phyloP scores from a whole-genome alignment of 2,888 invertebrate genomes.

The Trisateles emortualis region DNA sequence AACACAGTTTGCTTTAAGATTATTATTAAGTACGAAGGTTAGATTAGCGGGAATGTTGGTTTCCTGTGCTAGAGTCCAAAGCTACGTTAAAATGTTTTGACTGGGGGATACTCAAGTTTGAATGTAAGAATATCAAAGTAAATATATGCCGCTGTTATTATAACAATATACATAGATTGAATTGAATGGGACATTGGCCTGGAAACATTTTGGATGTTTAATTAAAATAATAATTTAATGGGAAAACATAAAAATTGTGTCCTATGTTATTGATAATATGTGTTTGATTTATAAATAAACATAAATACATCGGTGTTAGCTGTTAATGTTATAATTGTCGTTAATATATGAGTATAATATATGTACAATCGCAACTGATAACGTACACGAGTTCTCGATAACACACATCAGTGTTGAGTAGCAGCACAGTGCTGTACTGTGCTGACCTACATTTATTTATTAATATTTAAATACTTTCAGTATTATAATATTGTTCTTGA shows the following conservation, averaged over 20 bases:
- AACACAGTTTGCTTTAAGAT: no score
- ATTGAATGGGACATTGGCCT: conserved; percentile 30
- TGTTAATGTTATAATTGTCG: conserved; percentile 25
- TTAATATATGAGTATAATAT: conserved; percentile 20
- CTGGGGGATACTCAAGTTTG: conserved; percentile 13
- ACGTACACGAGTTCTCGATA: conserved; percentile 17
- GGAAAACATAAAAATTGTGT: neutral
- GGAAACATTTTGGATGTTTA: conserved; percentile 16
- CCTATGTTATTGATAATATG: conserved; percentile 20
- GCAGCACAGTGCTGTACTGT: conserved; percentile 1
- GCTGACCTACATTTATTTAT: conserved; percentile 16
- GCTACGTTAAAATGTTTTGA: conserved; percentile 22
- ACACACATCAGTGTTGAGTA: conserved; percentile 15
- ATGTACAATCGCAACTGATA: conserved; percentile 18
- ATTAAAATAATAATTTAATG: conserved; percentile 3
- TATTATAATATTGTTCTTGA: conserved; percentile 36
- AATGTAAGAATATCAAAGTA: neutral
- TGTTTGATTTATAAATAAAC: conserved; percentile 25
- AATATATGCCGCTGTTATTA: neutral
- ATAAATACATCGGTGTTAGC: conserved; percentile 38
- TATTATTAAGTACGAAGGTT: conserved; percentile 9
- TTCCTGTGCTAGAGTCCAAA: conserved; percentile 26
- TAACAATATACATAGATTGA: conserved; percentile 1
- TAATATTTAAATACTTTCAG: conserved; percentile 39
- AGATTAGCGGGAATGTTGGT: conserved; percentile 10